phyloP scores from a whole-genome alignment of 2,113 vertebrate species.

The Psittacula cyanocephala region DNA sequence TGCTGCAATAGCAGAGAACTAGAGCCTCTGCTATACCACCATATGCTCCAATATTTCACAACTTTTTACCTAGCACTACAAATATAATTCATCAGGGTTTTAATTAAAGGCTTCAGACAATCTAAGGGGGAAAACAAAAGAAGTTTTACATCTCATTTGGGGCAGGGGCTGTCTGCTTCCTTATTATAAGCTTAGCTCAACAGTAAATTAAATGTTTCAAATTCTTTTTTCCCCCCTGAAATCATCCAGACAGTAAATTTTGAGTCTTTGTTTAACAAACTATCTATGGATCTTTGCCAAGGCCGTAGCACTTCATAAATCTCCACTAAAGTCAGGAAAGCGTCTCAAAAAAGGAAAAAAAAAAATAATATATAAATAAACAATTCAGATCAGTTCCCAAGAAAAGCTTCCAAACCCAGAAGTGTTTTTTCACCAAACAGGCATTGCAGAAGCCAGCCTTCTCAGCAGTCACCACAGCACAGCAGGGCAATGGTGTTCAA shows the following conservation, averaged over 20 bases:
- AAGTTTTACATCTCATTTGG: background rate
- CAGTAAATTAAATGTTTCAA: background rate
- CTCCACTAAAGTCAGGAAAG: background rate
- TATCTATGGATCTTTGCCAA: background rate
- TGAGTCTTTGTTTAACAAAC: background rate
- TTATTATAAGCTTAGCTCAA: background rate
- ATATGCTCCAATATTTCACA: background rate
- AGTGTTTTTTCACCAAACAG: background rate
- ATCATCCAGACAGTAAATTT: background rate
- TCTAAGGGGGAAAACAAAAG: background rate
- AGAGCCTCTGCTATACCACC: background rate
- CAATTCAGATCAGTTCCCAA: background rate
- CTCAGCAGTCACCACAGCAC: fast-evolving
- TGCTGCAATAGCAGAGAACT: background rate
- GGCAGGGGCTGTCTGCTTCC: background rate
- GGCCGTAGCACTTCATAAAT: conserved; percentile 17
- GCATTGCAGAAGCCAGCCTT: background rate
- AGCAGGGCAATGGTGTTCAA: fast-evolving
- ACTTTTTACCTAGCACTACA: background rate
- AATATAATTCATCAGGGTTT: background rate
- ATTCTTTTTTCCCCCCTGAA: background rate
- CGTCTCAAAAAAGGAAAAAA: background rate
- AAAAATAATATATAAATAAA: background rate
- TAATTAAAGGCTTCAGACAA: background rate
- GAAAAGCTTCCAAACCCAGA: background rate